Percentiles rank a stretch among this genome's conserved stretches.
phyloP scores from a whole-genome alignment of 2,113 vertebrate species.

The Syngnathus floridae region DNA sequence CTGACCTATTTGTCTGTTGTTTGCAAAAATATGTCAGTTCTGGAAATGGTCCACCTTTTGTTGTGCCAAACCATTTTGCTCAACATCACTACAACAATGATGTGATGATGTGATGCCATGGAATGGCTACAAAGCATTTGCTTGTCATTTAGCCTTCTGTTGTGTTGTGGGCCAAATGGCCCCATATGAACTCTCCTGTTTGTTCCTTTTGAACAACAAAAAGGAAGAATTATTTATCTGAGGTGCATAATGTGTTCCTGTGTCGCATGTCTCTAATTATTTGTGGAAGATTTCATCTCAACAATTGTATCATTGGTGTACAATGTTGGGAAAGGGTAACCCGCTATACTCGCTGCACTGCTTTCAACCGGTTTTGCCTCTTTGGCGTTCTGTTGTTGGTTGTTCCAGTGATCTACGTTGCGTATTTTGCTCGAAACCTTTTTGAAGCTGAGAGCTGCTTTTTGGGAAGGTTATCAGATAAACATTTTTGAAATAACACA shows the following conservation, averaged over 20 bases:
- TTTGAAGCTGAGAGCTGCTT: too few species aligned
- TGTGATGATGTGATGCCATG: not conserved
- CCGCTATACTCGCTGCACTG: not conserved
- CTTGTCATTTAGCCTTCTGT: not conserved
- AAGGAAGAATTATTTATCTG: not conserved
- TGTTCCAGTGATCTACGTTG: not conserved
- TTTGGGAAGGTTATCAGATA: too few species aligned
- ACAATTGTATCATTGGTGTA: not conserved
- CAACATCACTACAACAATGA: not conserved
- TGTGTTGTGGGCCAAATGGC: not conserved
- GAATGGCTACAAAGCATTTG: not conserved
- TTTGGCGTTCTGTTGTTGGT: not conserved
- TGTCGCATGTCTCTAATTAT: not conserved
- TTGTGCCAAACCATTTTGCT: not conserved
- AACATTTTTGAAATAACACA: too few species aligned
- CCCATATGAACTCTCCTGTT: not conserved
- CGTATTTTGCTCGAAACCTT: not conserved
- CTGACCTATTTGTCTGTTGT: not conserved
- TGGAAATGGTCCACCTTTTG: not conserved
- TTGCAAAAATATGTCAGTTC: not conserved
- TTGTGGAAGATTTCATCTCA: not conserved
- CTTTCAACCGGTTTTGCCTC: not conserved
- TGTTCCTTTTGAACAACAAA: not conserved
- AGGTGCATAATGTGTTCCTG: not conserved
- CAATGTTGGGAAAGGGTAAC: not conserved